Percentiles rank a stretch among this genome's conserved stretches.
Conservation (phyloP, 2,797 vertebrate species). For the Loriculus beryllinus region DNA sequence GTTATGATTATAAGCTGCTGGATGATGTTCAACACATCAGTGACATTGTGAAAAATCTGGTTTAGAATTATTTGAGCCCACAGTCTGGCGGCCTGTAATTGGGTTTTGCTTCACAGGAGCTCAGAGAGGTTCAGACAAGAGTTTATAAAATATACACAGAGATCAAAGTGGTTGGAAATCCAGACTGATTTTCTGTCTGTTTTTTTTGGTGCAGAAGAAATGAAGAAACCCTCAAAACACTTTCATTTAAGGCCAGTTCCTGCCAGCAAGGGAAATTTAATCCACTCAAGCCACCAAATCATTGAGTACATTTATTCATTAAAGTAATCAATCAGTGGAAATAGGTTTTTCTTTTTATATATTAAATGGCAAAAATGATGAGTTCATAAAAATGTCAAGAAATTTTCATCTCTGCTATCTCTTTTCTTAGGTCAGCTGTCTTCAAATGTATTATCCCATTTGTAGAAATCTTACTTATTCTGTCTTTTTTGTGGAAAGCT, state of each 20-base stretch:
- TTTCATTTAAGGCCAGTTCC: conserved; percentile 63
- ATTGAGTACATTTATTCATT: conserved; percentile 73
- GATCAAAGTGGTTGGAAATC: conserved; percentile 63
- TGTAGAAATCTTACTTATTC: conserved; percentile 35
- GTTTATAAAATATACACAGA: conserved; percentile 50
- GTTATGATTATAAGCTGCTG: neutral
- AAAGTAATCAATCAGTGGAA: conserved; percentile 73
- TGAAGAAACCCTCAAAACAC: conserved; percentile 49
- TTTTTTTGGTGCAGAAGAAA: neutral
- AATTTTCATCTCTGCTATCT: conserved; percentile 73
- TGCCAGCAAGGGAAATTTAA: conserved; percentile 71
- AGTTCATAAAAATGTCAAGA: conserved; percentile 72
- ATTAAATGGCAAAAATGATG: conserved; percentile 74
- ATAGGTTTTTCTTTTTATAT: conserved; percentile 67
- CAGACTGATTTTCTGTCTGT: conserved; percentile 18
- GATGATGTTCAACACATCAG: neutral
- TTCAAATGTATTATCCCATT: conserved; percentile 55
- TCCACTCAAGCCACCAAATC: conserved; percentile 61
- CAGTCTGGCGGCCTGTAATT: conserved; percentile 1
- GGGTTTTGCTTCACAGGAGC: conserved; percentile 19
- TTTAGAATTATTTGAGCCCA: conserved; percentile 44
- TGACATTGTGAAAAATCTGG: conserved; percentile 34
- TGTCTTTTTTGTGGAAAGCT: conserved; percentile 49
- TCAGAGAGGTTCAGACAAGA: neutral
- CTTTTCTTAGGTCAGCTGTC: conserved; percentile 66